These are phyloP conservation scores for Saguinus imperator DNA, from an alignment of 2,113 vertebrate species.

Conservation along the genomic window DNA sequence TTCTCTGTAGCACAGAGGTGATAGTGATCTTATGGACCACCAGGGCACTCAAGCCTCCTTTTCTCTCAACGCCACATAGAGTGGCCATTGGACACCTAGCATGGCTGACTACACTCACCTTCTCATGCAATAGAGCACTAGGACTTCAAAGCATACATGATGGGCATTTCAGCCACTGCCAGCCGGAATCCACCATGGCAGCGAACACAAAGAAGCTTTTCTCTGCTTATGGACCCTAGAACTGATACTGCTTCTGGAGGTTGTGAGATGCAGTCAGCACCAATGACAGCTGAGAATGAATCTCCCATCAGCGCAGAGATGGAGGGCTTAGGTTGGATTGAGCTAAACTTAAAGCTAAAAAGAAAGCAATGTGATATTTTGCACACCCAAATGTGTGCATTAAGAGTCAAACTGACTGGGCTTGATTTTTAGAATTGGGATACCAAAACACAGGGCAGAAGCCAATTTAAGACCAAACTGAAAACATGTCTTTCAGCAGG, in stretches of 20 bases:
- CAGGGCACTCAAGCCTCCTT: background rate
- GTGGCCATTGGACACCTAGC: background rate
- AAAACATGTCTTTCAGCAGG: slow-evolving; percentile 56
- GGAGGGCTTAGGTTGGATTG: background rate
- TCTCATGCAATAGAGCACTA: background rate
- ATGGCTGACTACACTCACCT: background rate
- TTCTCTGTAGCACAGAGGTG: background rate
- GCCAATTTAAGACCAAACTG: background rate
- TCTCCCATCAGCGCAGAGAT: background rate
- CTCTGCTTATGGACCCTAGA: background rate
- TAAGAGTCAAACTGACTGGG: background rate
- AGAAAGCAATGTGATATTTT: background rate
- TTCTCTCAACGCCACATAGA: background rate
- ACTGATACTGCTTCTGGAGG: background rate
- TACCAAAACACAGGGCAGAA: background rate
- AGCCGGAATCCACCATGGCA: background rate
- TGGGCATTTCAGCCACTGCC: background rate
- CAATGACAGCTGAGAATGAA: background rate
- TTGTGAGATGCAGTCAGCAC: background rate
- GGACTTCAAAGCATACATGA: background rate
- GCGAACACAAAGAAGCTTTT: background rate
- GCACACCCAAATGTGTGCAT: background rate
- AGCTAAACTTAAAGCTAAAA: background rate
- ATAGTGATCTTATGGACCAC: background rate
- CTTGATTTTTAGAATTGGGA: background rate